A percentile compares a stretch with the other conserved stretches of the same genome.
Conservation (phyloP, 2,797 vertebrate genomes). For the Hypotaenidia philippensis region DNA sequence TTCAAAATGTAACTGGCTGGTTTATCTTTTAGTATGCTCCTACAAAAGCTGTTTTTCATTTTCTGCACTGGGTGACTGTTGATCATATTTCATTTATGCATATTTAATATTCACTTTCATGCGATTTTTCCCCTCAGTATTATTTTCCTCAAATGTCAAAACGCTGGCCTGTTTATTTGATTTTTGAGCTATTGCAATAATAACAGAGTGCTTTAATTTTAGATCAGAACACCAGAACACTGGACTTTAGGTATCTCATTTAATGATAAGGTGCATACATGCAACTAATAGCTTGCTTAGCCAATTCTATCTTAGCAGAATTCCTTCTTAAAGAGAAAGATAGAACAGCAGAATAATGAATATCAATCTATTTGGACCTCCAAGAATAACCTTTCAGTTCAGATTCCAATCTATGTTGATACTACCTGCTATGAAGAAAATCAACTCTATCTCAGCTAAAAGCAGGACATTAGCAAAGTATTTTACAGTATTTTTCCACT, state of each 20-base stretch:
- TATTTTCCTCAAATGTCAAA: constrained; percentile 67
- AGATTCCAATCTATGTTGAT: neutral
- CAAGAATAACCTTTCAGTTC: neutral
- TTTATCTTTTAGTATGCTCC: constrained; percentile 51
- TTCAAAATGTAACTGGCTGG: constrained; percentile 50
- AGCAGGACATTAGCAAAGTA: neutral
- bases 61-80: constrained; percentile 49
- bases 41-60: constrained; percentile 67
- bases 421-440: neutral
- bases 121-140: constrained; percentile 34
- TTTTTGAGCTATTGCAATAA: constrained; percentile 59
- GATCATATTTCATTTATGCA: constrained; percentile 68
- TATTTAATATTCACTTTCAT: constrained; percentile 73
- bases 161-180: constrained; percentile 67
- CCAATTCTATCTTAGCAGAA: neutral
- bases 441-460: no score
- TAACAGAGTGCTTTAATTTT: constrained; percentile 63
- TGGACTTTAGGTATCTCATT: neutral
- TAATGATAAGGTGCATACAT: neutral
- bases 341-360: neutral
- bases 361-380: neutral
- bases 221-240: neutral
- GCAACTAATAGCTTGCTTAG: neutral
- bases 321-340: neutral
- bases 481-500: neutral